Percentiles rank a stretch among this genome's conserved stretches.
Evolutionary conservation across 2,797 vertebrate species (phyloP).

Genomic region (Lepilemur septentrionalis): DNA sequence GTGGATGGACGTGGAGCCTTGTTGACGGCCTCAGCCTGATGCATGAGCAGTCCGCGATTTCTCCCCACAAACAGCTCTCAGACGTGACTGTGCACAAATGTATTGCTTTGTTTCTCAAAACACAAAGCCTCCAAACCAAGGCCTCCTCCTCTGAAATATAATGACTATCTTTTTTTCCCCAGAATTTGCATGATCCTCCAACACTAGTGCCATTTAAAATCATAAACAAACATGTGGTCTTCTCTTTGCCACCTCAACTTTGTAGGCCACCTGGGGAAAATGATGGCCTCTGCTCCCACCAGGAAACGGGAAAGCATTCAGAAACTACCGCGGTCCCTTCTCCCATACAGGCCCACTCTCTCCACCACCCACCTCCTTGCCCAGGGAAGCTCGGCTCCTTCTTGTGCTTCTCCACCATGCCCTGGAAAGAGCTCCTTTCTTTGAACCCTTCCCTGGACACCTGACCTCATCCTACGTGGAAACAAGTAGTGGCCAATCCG

Average conservation of each 20-base stretch:
- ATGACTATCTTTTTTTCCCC: background rate
- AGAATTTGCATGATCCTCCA: background rate
- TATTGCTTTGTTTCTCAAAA: background rate
- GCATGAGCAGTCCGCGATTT: background rate
- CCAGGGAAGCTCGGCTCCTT: background rate
- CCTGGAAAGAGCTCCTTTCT: background rate
- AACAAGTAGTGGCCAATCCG: background rate
- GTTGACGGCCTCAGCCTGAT: background rate
- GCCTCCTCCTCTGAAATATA: background rate
- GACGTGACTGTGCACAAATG: background rate
- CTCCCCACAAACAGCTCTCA: background rate
- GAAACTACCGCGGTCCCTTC: background rate
- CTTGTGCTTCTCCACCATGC: background rate
- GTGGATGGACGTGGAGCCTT: background rate
- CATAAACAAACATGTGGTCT: background rate
- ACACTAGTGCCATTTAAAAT: background rate
- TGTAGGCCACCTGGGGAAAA: background rate
- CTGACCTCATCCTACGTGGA: background rate
- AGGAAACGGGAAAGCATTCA: background rate
- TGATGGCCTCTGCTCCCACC: rapidly evolving
- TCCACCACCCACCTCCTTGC: background rate
- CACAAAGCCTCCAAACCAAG: background rate
- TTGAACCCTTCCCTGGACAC: background rate
- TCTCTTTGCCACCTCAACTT: background rate
- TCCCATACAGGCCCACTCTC: background rate